phyloP scores from a whole-genome alignment of 2,113 vertebrate genomes.

The Calidris pygmaea region DNA sequence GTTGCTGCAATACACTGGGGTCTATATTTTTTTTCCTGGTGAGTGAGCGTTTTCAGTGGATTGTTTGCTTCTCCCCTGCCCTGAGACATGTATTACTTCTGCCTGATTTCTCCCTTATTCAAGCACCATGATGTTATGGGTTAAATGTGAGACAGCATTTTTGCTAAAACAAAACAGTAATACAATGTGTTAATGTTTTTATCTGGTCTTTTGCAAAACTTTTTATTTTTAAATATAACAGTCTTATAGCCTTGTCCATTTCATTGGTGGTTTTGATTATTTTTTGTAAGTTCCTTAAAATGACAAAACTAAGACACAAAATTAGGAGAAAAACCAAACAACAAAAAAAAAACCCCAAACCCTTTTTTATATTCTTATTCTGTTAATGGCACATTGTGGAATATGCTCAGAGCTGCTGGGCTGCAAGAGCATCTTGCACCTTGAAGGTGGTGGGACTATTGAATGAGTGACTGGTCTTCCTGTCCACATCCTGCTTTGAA shows the following conservation, averaged over 20 bases:
- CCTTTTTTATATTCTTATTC: not conserved
- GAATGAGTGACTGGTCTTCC: not conserved
- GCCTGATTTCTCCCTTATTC: not conserved
- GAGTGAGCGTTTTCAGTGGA: not conserved
- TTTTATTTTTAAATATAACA: not conserved
- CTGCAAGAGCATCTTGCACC: not conserved
- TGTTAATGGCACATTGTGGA: not conserved
- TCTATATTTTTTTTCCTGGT: not conserved
- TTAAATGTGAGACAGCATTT: not conserved
- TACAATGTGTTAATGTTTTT: not conserved
- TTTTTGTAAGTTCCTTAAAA: not conserved
- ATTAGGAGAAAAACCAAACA: not conserved
- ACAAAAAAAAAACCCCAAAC: not conserved
- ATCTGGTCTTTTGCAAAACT: not conserved
- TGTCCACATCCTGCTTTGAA: not conserved
- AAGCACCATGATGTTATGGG: not conserved
- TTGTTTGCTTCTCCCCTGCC: not conserved
- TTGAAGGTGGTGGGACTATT: not conserved
- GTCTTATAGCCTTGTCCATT: not conserved
- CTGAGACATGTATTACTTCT: not conserved
- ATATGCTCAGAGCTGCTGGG: not conserved
- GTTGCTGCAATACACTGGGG: not conserved
- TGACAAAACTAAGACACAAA: not conserved
- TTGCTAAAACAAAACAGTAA: not conserved
- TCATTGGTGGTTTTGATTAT: not conserved